Evolutionary conservation across 1,140 invertebrate genomes (phyloP), one percentile per base, ranked within the genome.

Genomic region (Tribolium castaneum): DNA sequence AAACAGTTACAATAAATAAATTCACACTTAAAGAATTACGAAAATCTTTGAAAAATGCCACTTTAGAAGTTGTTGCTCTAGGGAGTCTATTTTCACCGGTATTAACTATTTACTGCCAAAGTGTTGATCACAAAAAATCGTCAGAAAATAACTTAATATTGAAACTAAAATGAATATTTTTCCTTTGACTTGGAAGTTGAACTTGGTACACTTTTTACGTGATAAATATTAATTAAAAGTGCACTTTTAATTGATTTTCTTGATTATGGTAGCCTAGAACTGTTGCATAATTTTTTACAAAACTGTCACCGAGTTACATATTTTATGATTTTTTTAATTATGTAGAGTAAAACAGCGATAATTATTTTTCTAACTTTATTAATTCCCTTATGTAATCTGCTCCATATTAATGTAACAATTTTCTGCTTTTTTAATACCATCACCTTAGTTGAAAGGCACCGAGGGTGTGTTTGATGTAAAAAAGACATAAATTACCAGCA

Each of bases 301-400:
- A 10, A 45, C 39, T 9, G 7, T 45, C 39, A 45, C 5, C 39
- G n/a, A 9, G 39, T 66, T 66, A 35, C 59, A 35, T 66, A 66
- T 66, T 66, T 66, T 66, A 66, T 35, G 34, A 45, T 45, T 66
- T 66, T 66, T 66, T 66, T 66, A 66, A 30, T 35, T 34, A 30
- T 22, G 35, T 25, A 10, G 16, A 59, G 14, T 9, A 25, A 30
- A 30, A n/a, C 7, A 59, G 54, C 25, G 1, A 66, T 14, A 66
- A 66, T 66, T 66, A 66, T 12, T 35, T 12, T 35, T 35, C 3
- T 66, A 66, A 25, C 30, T 7, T 13, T 12, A 35, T 13, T 35
- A 66, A 66, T 66, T 35, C 30, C 59, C 59, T 66, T 66, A 66
- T 66, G 59, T 66, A 66, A 66, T 14, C 59, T 35, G 1, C 10